Conservation (phyloP, 2,888 invertebrate species). For the Enchytraeus crypticus region DNA sequence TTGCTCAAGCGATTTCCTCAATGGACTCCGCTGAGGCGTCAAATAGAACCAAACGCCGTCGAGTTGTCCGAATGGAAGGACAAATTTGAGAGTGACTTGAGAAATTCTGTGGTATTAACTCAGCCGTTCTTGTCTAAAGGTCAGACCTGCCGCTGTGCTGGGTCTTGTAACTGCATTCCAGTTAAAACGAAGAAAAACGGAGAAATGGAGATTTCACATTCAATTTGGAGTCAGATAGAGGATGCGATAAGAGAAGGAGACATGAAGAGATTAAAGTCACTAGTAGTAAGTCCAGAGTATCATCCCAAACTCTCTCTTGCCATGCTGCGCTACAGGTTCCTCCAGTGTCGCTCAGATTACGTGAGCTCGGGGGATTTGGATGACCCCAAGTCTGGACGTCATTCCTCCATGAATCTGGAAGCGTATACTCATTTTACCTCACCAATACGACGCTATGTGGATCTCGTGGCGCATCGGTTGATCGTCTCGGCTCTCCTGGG, state of each 20-base stretch:
- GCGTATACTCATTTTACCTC: constrained; percentile 34
- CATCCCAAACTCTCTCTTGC: constrained; percentile 39
- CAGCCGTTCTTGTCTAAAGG: constrained; percentile 4
- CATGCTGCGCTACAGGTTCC: constrained; percentile 25
- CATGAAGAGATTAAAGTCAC: constrained; percentile 27
- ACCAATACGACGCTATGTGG: constrained; percentile 37
- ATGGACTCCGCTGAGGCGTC: constrained; percentile 33
- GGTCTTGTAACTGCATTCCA: background rate
- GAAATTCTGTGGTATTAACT: constrained; percentile 1
- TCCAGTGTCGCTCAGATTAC: constrained; percentile 30
- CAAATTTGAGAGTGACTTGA: background rate
- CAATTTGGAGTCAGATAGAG: background rate
- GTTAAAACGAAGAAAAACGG: background rate
- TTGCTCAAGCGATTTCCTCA: constrained; percentile 31
- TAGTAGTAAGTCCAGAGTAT: constrained; percentile 32
- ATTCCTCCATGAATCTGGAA: constrained; percentile 33
- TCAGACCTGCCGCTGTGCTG: background rate
- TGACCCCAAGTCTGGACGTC: constrained; percentile 13
- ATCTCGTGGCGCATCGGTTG: constrained; percentile 38
- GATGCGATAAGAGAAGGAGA: constrained; percentile 20
- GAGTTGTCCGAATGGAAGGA: constrained; percentile 14
- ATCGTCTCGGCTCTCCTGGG: constrained; percentile 23
- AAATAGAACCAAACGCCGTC: constrained; percentile 26
- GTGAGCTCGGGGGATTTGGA: constrained; percentile 24
- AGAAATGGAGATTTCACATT: background rate